Conservation (phyloP, 2,113 vertebrate species). For the Anarrhichthys ocellatus region DNA sequence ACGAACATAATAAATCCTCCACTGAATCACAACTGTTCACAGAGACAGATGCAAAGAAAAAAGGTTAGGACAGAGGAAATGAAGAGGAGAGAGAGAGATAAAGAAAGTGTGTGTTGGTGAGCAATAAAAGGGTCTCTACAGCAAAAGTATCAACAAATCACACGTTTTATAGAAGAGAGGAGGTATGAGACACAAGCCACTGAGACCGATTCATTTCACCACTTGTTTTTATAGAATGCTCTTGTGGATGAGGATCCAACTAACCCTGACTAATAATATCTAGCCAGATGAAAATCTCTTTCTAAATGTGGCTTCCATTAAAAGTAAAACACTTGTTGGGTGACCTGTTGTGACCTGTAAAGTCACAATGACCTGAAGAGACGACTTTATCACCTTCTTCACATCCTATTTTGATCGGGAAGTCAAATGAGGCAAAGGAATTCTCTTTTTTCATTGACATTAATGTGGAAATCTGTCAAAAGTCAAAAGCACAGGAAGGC, state of each 20-base stretch:
- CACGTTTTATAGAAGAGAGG: not conserved
- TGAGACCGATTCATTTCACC: not conserved
- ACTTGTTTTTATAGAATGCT: not conserved
- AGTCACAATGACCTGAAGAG: not conserved
- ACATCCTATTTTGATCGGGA: not conserved
- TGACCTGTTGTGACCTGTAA: not conserved
- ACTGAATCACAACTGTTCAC: conserved; percentile 26
- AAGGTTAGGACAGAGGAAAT: conserved; percentile 17
- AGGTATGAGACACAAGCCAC: not conserved
- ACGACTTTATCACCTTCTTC: not conserved
- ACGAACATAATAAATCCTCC: conserved; percentile 48
- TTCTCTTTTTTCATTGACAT: not conserved
- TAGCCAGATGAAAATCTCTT: not conserved
- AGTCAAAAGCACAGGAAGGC: not conserved
- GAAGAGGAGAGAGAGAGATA: conserved; percentile 4
- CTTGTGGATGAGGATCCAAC: not conserved
- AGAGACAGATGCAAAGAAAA: conserved; percentile 12
- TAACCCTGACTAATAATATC: not conserved
- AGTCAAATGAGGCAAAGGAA: not conserved
- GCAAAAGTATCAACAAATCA: conserved; percentile 14
- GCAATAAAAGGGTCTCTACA: conserved; percentile 6
- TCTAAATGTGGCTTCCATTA: not conserved
- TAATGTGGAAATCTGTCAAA: not conserved
- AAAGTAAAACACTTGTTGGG: not conserved
- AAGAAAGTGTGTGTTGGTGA: conserved; percentile 1